Conservation (phyloP, 2,797 vertebrate species). For the Halcyon badia region DNA sequence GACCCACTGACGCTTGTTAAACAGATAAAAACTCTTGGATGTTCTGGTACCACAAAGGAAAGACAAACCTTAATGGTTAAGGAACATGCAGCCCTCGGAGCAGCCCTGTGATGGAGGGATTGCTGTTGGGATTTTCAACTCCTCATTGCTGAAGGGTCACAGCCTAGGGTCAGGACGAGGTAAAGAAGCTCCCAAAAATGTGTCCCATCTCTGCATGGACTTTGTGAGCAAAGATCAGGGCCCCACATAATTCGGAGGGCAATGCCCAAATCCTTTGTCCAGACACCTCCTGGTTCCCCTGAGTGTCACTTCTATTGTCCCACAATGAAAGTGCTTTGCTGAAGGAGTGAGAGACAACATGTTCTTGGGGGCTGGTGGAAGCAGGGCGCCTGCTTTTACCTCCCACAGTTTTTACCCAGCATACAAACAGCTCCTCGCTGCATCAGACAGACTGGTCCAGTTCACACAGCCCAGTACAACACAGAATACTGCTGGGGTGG, state of each 20-base stretch:
- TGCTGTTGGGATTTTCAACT: not conserved
- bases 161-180: accelerated
- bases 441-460: not conserved
- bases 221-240: not conserved
- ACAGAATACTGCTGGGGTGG: not conserved
- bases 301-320: not conserved
- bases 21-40: not conserved
- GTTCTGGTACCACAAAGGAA: not conserved
- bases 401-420: not conserved
- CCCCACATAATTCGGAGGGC: not conserved
- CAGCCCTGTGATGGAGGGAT: not conserved
- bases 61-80: not conserved
- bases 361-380: not conserved
- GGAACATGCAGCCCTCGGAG: not conserved
- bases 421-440: not conserved
- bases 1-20: not conserved
- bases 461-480: not conserved
- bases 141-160: not conserved
- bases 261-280: not conserved
- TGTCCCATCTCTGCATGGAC: accelerated
- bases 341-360: accelerated
- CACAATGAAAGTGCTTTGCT: accelerated
- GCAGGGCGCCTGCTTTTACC: not conserved
- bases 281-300: not conserved
- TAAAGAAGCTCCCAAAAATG: not conserved